Conservation (phyloP, 2,888 invertebrate species). For the Chaetoderma sp. region DNA sequence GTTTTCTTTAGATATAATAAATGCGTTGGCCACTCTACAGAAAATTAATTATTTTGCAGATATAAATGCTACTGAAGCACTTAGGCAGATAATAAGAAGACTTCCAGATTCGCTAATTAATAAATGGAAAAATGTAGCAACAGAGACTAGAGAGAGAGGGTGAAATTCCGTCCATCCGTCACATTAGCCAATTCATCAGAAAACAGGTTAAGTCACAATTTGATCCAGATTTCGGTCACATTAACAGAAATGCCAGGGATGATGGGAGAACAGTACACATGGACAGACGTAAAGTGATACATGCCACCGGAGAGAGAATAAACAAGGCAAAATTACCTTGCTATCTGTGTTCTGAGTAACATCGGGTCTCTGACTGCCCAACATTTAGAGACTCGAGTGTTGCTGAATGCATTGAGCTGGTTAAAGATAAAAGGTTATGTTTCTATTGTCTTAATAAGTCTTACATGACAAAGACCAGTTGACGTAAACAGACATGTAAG, state of each 20-base stretch:
- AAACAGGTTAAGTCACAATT: conserved; percentile 7
- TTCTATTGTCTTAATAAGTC: conserved; percentile 8
- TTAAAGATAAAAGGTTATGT: conserved; percentile 6
- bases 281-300: not conserved
- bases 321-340: not conserved
- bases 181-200: conserved; percentile 13
- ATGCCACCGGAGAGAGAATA: not conserved
- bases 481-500: conserved; percentile 1
- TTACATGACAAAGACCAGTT: not conserved
- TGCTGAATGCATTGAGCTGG: not conserved
- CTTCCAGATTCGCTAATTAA: conserved; percentile 19
- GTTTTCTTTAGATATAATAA: conserved; percentile 10
- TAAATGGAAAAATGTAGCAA: conserved; percentile 4
- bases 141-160: conserved; percentile 16
- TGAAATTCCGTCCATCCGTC: not conserved
- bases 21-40: conserved; percentile 7
- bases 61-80: not conserved
- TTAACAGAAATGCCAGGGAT: not conserved
- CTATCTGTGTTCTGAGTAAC: not conserved
- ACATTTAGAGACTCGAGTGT: not conserved
- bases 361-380: not conserved
- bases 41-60: not conserved
- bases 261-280: not conserved
- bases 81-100: conserved; percentile 12
- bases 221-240: conserved; percentile 22